Conservation (phyloP, 2,888 invertebrate species). For the Biston stratarius region DNA sequence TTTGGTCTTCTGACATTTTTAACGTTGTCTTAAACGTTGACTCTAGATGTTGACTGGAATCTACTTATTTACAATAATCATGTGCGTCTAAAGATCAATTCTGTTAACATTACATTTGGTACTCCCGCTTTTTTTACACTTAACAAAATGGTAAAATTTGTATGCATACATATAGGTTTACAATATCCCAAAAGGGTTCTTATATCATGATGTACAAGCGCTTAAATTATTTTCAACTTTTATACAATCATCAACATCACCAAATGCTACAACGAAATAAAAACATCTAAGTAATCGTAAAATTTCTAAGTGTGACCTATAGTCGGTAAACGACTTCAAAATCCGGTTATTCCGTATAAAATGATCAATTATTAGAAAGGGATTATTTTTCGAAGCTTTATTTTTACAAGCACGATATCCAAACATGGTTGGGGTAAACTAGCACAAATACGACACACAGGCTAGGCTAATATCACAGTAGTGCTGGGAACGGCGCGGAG, state of each 20-base stretch:
- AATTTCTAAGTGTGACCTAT: slow-evolving; percentile 68
- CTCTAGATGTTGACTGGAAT: slow-evolving; percentile 46
- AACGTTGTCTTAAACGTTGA: slow-evolving; percentile 22
- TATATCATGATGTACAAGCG: slow-evolving; percentile 62
- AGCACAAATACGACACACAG: slow-evolving; percentile 85
- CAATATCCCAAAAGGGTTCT: slow-evolving; percentile 60
- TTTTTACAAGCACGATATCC: slow-evolving; percentile 78
- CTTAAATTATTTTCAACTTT: slow-evolving; percentile 57
- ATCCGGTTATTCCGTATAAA: slow-evolving; percentile 78
- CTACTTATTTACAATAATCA: slow-evolving; percentile 64
- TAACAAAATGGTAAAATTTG: slow-evolving; percentile 50
- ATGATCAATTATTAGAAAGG: slow-evolving; percentile 73
- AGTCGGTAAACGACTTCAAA: slow-evolving; percentile 70
- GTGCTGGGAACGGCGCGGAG: slow-evolving; percentile 83
- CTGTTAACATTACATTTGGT: slow-evolving; percentile 73
- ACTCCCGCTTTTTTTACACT: slow-evolving; percentile 53
- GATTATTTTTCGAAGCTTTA: slow-evolving; percentile 68
- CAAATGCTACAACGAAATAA: slow-evolving; percentile 69
- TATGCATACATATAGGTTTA: slow-evolving; percentile 42
- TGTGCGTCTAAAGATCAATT: slow-evolving; percentile 73
- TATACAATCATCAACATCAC: slow-evolving; percentile 65
- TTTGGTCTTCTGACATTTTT: slow-evolving; percentile 33
- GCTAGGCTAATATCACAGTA: slow-evolving; percentile 87
- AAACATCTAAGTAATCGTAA: slow-evolving; percentile 60
- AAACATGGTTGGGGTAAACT: slow-evolving; percentile 79